A percentile compares a stretch with the other conserved stretches of the same genome.
These are phyloP conservation scores for Sisor rabdophorus DNA, from an alignment of 2,113 vertebrate species.

Conservation along the genomic window DNA sequence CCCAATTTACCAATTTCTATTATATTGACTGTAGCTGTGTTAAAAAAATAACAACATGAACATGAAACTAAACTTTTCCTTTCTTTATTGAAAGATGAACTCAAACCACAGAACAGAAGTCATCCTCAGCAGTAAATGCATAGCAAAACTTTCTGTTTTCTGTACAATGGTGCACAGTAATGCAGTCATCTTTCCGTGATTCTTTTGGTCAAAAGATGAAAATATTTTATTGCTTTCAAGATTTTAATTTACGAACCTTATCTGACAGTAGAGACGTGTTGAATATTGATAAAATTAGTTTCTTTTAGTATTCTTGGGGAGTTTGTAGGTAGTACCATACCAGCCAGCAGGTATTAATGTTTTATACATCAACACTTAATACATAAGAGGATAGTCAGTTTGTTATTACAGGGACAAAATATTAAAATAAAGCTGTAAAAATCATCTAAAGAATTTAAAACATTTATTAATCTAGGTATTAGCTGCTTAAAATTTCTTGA, in stretches of 20 bases:
- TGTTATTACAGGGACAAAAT: not conserved
- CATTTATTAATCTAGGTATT: conserved; percentile 10
- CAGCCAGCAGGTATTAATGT: not conserved
- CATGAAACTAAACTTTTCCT: conserved; percentile 8
- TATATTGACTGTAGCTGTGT: not conserved
- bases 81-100: conserved; percentile 24
- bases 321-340: not conserved
- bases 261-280: conserved; percentile 1
- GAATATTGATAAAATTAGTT: not conserved
- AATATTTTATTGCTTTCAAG: conserved; percentile 39
- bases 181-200: conserved; percentile 19
- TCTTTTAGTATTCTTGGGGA: not conserved
- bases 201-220: not conserved
- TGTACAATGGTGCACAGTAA: conserved; percentile 22
- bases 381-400: not conserved
- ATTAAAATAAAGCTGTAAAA: conserved; percentile 17
- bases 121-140: conserved; percentile 11
- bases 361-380: conserved; percentile 13
- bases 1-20: not conserved
- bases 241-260: conserved; percentile 36
- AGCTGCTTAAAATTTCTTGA: not conserved
- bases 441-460: not conserved
- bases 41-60: not conserved
- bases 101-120: conserved; percentile 20
- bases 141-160: conserved; percentile 28